Base-by-base conservation (phyloP, 2,113 vertebrate genomes). In the Alligator sinensis region DNA sequence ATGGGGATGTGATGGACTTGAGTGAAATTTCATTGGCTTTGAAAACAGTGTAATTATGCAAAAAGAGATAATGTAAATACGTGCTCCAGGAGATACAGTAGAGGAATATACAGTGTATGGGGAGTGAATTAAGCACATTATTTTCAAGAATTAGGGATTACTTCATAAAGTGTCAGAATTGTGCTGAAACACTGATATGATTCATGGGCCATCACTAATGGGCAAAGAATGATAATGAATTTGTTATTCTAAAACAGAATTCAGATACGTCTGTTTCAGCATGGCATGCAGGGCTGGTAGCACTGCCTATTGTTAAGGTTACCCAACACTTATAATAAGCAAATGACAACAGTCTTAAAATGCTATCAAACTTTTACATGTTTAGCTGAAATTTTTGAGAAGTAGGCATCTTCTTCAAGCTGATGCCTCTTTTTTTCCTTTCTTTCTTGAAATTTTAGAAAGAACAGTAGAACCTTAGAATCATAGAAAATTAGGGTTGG, bases 171-270 rank as follows among this genome's bases (percentile, higher is more conserved):
- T 74, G 34, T 21, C 34, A 74, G 70, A 38, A 74, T 47, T 21
- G 47, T 25, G 70, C 38, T 74, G 70, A 74, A 72, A 38, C 19
- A 38, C 34, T 74, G 38, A 15, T 38, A 47, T 6, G 47, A 38
- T 22, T 38, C 34, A 24, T 18, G 15, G 64, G n/a, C 64, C 17
- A 68, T 30, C 28, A 60, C n/a, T 58, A 60, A 77, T 61, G 77
- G 3, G 86, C 11, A 93, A 94, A 77, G 60, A 89, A 82, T 7
- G 17, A 68, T 27, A 78, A 89, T 25, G 30, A 81, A 95, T 92
- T 68, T 58, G 17, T 58, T 92, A 59, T 28, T 91, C 72, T 47
- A 47, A 47, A 47, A 47, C 8, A 47, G 6, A 47, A 47, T 47
- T 47, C 47, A 47, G 47, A 47, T 47, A 47, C 7, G 8, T 47